Evolutionary conservation across 1,140 invertebrate species (phyloP), one percentile per base, ranked within the genome.

Genomic region (Gonioctena quinquepunctata): DNA sequence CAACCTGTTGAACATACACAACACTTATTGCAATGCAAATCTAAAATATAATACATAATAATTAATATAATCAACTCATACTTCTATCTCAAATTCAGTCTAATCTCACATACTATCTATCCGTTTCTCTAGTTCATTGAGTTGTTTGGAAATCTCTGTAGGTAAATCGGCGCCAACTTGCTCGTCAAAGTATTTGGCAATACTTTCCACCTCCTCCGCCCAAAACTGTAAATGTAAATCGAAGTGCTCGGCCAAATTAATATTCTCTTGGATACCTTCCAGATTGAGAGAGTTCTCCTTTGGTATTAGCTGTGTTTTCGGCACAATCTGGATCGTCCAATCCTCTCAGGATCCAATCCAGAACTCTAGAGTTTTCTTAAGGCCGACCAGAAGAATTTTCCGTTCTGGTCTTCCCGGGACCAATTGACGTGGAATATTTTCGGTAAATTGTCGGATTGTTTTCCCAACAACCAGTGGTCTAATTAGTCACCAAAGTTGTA

Each of bases 401-500:
- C 95, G 77, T 90, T 79, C 0, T 76, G 70, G 69, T 89, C 88
- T 81, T 97, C 97, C 71, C 96, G 88, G 89, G 99, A 99, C 97
- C 97, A 99, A 83, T 99, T 99, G 23, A 99, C 96, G 79, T 98
- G 96, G 89, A 97, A 99, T 70, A 99, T 93, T 83, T 94, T 94
- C 3, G 97, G 97, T 62, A 98, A 84, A 48, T 91, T 87, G 4
- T 85, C 83, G 1, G 88, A 77, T 2, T 84, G 84, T 2, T 90
- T 86, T 49, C 89, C 88, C 90, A 99, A 94, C 49, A 99, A 84
- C 98, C 98, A 99, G 80, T 99, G 98, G 13, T 90, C 82, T 4
- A 99, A 86, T 82, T 99, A 99, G 74, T 98, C 86, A 8, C 97
- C 97, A 81, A 99, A 99, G 84, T 99, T 99, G 88, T 99, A 99